These are phyloP conservation scores for Cnemophilus loriae DNA, from an alignment of 2,113 vertebrate genomes.

Conservation along the genomic window DNA sequence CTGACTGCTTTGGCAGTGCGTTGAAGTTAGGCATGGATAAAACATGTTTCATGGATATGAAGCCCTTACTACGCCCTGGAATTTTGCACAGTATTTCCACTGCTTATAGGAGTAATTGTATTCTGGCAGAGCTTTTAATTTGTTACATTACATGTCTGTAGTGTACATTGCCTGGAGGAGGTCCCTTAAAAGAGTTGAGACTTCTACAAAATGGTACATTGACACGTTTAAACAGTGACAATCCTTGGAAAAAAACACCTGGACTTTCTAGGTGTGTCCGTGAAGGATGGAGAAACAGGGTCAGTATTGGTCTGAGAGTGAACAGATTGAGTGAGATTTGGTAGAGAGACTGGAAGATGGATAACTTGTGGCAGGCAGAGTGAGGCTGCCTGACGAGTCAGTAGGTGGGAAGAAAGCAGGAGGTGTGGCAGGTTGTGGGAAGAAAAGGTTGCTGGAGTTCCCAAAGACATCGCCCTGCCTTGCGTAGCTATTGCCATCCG, in stretches of 20 bases:
- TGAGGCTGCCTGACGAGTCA: background rate
- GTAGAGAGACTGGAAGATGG: conserved; percentile 5
- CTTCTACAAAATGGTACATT: background rate
- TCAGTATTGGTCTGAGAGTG: background rate
- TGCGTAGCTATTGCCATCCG: background rate
- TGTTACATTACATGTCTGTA: background rate
- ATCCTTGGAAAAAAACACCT: background rate
- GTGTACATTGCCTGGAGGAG: background rate
- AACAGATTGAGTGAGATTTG: conserved; percentile 1
- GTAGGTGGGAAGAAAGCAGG: background rate
- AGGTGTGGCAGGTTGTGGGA: conserved; percentile 56
- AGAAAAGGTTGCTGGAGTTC: conserved; percentile 26
- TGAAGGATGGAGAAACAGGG: background rate
- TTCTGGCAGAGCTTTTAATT: background rate
- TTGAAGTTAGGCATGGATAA: background rate
- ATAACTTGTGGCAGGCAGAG: background rate
- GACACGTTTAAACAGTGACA: background rate
- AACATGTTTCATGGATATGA: background rate
- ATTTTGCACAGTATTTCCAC: background rate
- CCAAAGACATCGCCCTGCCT: conserved; percentile 40
- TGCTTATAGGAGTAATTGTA: background rate
- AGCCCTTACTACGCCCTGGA: background rate
- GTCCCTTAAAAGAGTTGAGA: background rate
- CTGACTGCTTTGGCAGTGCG: background rate
- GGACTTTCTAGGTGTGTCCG: background rate